Evolutionary conservation across 2,113 vertebrate species (phyloP).

Genomic region (Callopanchax toddi): DNA sequence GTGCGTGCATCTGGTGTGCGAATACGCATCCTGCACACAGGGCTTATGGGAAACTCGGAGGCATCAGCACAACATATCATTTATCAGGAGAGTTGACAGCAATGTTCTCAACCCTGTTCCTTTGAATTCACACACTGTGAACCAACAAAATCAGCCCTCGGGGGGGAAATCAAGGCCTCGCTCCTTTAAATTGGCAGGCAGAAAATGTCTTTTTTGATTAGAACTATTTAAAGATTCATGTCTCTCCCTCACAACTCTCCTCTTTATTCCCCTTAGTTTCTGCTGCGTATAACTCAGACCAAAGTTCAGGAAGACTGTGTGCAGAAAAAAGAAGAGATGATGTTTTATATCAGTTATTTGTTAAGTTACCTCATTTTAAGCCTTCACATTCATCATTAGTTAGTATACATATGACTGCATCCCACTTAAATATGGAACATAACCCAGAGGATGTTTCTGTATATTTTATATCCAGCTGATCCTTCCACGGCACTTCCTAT

Average conservation of each 20-base stretch:
- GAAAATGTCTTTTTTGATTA: conserved; percentile 12
- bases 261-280: conserved; percentile 11
- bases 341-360: background rate
- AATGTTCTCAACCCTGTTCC: conserved; percentile 43
- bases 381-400: conserved; percentile 20
- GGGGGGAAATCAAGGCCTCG: conserved; percentile 21
- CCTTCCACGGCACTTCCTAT: background rate
- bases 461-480: background rate
- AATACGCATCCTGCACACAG: conserved; percentile 13
- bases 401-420: conserved; percentile 32
- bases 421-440: conserved; percentile 1
- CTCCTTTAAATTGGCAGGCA: conserved; percentile 15
- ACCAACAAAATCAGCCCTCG: conserved; percentile 33
- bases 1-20: conserved; percentile 11
- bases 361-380: background rate
- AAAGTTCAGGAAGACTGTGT: background rate
- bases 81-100: conserved; percentile 47
- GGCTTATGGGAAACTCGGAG: conserved; percentile 62
- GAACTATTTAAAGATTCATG: conserved; percentile 13
- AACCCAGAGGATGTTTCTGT: background rate
- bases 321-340: background rate
- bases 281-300: background rate
- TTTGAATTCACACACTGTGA: conserved; percentile 37
- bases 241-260: background rate
- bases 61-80: conserved; percentile 26